Base-by-base conservation (phyloP, 2,888 invertebrate genomes). In the Erannis defoliaria region DNA sequence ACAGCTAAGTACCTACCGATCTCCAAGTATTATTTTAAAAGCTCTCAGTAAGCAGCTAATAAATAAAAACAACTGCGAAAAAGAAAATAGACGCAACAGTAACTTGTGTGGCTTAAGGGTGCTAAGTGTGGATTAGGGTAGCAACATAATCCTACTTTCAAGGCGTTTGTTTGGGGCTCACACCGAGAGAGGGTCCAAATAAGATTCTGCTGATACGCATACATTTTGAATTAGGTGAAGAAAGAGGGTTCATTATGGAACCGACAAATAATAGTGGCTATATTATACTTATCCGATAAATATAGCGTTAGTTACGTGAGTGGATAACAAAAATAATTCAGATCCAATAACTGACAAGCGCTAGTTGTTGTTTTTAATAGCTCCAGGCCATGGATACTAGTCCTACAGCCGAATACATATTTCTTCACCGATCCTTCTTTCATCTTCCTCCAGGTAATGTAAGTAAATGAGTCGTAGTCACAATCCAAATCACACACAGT, bases 81-180 rank as follows among this genome's bases (percentile, higher is more conserved):
- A 50, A 42, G 26, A 42, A 64, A 62, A 62, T 55, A 56, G 56
- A 46, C 45, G 50, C 51, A 55, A 23, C 29, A 29, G 31, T 51
- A 51, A 50, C 48, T 66, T 57, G 48, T 49, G 59, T 59, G 61
- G 63, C 56, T 65, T 56, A 64, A 45, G 57, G 42, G 53, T 40
- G 55, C 62, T 65, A 61, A 63, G 64, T 66, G 66, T 57, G 56
- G 68, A 64, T 64, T 63, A 65, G 50, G 62, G 61, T 62, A 40
- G 62, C 61, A 61, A 60, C 60, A 59, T 63, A 67, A 69, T 69
- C 69, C 63, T 38, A 33, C 57, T 65, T 62, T 55, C 55, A 45
- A 59, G 61, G 54, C 53, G 64, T 66, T 66, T 69, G 69, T 67
- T 66, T 63, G 60, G 37, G 58, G 60, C 60, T 64, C 49, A 64